Percentiles rank a stretch among this genome's conserved stretches.
Conservation (phyloP, 1,140 invertebrate genomes). For the Zaprionus kolodkinae region DNA sequence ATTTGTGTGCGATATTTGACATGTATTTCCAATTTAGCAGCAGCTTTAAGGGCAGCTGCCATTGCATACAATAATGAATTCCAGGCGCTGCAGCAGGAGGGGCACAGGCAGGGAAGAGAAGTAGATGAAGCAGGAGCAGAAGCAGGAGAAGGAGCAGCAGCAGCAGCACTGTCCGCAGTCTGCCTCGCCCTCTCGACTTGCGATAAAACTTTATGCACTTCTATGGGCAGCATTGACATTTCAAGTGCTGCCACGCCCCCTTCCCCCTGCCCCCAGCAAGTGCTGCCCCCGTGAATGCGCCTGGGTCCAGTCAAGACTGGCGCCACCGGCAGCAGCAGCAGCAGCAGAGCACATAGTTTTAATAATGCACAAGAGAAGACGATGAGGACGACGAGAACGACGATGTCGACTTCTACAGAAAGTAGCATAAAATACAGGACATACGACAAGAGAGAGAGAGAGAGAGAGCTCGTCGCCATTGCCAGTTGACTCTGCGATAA, state of each 20-base stretch:
- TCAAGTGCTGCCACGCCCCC: slow-evolving; percentile 54
- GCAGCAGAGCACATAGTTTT: slow-evolving; percentile 71
- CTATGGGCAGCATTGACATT: slow-evolving; percentile 77
- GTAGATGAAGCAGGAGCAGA: background rate
- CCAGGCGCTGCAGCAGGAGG: slow-evolving; percentile 66
- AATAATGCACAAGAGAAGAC: slow-evolving; percentile 83
- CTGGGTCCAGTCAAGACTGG: slow-evolving; percentile 31
- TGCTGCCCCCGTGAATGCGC: slow-evolving; percentile 14
- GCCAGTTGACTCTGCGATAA: background rate
- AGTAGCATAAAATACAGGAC: slow-evolving; percentile 80
- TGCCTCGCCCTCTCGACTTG: slow-evolving; percentile 18
- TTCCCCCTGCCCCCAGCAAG: no score
- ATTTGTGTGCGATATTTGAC: slow-evolving; percentile 78
- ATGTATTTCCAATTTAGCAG: slow-evolving; percentile 79
- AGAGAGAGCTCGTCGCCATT: background rate
- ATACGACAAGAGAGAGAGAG: slow-evolving; percentile 53
- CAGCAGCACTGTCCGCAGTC: no score
- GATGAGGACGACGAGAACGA: slow-evolving; percentile 68
- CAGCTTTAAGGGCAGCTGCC: slow-evolving; percentile 54
- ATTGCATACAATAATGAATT: slow-evolving; percentile 74
- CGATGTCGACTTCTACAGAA: slow-evolving; percentile 64
- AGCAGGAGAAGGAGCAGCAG: background rate
- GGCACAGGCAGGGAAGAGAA: background rate
- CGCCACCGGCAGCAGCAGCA: slow-evolving; percentile 51
- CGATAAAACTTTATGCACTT: slow-evolving; percentile 80